These are phyloP conservation scores for Lamprotornis superbus DNA, from an alignment of 2,113 vertebrate genomes.

Conservation along the genomic window DNA sequence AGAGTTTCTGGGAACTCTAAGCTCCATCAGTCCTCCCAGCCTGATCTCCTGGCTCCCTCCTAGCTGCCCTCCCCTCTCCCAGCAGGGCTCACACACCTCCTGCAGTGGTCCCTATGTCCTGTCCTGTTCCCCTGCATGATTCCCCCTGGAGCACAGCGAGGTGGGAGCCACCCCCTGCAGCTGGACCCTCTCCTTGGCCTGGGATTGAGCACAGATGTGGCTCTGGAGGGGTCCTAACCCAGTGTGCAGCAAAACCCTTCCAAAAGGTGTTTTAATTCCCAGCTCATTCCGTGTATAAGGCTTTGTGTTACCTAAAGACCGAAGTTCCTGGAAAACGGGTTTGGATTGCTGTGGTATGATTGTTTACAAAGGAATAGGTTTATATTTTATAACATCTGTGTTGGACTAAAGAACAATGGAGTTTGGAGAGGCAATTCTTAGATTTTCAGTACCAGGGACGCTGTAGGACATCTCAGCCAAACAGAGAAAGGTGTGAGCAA, in stretches of 20 bases:
- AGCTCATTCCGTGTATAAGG: accelerated
- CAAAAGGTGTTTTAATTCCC: background rate
- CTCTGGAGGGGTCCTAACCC: background rate
- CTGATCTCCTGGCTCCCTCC: background rate
- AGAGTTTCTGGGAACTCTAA: background rate
- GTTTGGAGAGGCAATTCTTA: background rate
- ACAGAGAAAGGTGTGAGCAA: background rate
- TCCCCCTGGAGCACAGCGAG: background rate
- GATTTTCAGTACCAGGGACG: background rate
- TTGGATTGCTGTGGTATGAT: background rate
- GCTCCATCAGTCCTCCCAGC: background rate
- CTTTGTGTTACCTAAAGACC: background rate
- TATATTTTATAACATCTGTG: background rate
- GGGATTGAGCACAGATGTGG: background rate
- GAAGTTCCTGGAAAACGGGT: background rate
- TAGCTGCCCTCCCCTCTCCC: background rate
- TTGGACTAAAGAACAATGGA: background rate
- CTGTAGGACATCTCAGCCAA: background rate
- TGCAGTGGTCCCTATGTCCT: background rate
- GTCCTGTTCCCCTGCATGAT: background rate
- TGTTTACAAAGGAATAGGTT: background rate
- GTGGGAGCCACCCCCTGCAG: background rate
- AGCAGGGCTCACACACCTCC: background rate
- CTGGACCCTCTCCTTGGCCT: background rate
- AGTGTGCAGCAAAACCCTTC: background rate